Conservation (phyloP, 2,888 invertebrate species). For the Yponomeuta plumbellus region DNA sequence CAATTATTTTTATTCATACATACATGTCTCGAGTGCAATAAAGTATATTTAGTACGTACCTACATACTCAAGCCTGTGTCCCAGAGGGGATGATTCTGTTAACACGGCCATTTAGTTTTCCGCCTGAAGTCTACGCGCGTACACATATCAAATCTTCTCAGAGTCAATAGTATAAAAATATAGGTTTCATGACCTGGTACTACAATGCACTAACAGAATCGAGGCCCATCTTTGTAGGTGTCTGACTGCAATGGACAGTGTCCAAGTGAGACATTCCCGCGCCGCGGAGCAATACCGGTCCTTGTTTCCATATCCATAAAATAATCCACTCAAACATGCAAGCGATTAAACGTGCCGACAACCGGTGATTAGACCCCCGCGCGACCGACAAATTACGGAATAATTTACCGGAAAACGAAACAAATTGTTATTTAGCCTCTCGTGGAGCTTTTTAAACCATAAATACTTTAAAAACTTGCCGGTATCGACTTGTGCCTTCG, state of each 20-base stretch:
- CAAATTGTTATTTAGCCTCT: conserved; percentile 54
- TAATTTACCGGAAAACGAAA: conserved; percentile 52
- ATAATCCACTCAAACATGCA: conserved; percentile 58
- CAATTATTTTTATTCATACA: too few relatives aligned
- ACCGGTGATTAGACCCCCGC: conserved; percentile 36
- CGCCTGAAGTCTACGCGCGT: too few relatives aligned
- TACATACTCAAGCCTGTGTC: too few relatives aligned
- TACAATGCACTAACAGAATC: too few relatives aligned
- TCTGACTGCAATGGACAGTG: not conserved
- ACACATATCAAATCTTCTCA: too few relatives aligned
- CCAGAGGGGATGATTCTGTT: too few relatives aligned
- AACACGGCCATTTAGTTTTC: too few relatives aligned
- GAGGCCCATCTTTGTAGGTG: too few relatives aligned
- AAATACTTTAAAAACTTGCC: conserved; percentile 16
- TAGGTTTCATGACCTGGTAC: too few relatives aligned
- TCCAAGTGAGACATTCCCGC: not conserved
- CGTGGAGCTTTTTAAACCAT: conserved; percentile 14
- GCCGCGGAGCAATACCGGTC: not conserved
- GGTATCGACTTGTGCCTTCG: not conserved
- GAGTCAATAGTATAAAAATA: too few relatives aligned
- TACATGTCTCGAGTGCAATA: too few relatives aligned
- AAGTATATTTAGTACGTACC: too few relatives aligned
- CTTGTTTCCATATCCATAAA: conserved; percentile 41
- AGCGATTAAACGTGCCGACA: conserved; percentile 59
- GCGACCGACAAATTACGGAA: conserved; percentile 36